A percentile compares a stretch with the other conserved stretches of the same genome.
These are phyloP conservation scores for Formicarius rufipectus DNA, from an alignment of 2,113 vertebrate genomes.

Conservation along the genomic window DNA sequence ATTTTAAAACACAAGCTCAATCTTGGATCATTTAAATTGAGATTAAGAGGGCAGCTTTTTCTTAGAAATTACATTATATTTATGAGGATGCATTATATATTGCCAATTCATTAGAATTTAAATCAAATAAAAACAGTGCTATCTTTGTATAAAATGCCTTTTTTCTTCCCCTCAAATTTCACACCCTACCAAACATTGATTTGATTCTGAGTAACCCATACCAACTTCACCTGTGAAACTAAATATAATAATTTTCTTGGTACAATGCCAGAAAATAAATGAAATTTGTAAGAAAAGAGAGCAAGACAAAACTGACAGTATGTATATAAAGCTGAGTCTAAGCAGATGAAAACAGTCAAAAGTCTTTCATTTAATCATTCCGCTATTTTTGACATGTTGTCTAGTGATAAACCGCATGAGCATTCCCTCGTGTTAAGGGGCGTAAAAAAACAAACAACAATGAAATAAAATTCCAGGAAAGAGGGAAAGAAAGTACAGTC, in stretches of 20 bases:
- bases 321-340: slow-evolving; percentile 26
- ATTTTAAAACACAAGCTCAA: background rate
- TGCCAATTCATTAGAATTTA: background rate
- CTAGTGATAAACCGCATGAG: slow-evolving; percentile 8
- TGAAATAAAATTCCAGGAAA: background rate
- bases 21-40: background rate
- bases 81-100: background rate
- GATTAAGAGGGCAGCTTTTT: background rate
- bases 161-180: background rate
- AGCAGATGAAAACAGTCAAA: slow-evolving; percentile 52
- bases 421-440: background rate
- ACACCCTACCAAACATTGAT: background rate
- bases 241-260: slow-evolving; percentile 24
- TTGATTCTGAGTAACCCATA: background rate
- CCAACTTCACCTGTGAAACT: slow-evolving; percentile 6
- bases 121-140: background rate
- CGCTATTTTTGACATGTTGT: slow-evolving; percentile 37
- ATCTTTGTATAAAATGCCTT: background rate
- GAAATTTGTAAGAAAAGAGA: background rate
- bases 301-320: slow-evolving; percentile 1
- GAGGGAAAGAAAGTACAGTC: background rate
- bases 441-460: background rate
- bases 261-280: slow-evolving; percentile 5
- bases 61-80: background rate
- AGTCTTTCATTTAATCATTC: slow-evolving; percentile 42